phyloP scores from a whole-genome alignment of 1,140 invertebrate species.

The Caenorhabditis remanei region DNA sequence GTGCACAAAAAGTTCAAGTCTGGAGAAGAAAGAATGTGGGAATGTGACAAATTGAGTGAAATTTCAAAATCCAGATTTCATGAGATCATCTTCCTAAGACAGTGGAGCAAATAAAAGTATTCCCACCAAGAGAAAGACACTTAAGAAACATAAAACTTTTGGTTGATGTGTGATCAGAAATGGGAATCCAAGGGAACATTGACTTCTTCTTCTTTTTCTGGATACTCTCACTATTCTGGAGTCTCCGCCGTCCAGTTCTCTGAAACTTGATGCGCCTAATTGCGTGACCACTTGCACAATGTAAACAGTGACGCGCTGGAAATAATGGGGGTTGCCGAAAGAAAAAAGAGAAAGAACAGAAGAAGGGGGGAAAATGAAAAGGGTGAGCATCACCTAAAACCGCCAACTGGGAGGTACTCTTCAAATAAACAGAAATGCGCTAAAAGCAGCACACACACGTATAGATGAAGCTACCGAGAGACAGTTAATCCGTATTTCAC shows the following conservation, averaged over 20 bases:
- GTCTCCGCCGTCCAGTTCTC: not conserved
- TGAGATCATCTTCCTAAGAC: conserved; percentile 4
- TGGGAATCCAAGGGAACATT: conserved; percentile 12
- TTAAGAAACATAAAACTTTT: conserved; percentile 15
- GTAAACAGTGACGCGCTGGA: conserved; percentile 23
- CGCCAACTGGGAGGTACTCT: conserved; percentile 48
- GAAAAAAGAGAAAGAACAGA: not conserved
- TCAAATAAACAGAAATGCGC: conserved; percentile 52
- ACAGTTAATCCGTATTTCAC: conserved; percentile 55
- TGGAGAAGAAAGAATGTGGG: not conserved
- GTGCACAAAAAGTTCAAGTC: not conserved
- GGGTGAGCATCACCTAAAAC: conserved; percentile 49
- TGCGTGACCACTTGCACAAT: conserved; percentile 47
- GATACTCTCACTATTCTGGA: not conserved
- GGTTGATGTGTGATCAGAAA: not conserved
- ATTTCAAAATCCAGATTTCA: conserved; percentile 9
- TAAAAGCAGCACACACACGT: conserved; percentile 48
- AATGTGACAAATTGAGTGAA: not conserved
- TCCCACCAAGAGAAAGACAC: not conserved
- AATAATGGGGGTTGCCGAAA: conserved; percentile 17
- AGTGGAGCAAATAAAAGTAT: conserved; percentile 24
- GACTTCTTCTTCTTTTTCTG: conserved; percentile 41
- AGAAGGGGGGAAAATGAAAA: not conserved
- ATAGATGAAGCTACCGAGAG: not conserved
- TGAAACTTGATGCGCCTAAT: conserved; percentile 53